Evolutionary conservation across 2,797 vertebrate genomes (phyloP).

Genomic region (Arremon aurantiirostris): DNA sequence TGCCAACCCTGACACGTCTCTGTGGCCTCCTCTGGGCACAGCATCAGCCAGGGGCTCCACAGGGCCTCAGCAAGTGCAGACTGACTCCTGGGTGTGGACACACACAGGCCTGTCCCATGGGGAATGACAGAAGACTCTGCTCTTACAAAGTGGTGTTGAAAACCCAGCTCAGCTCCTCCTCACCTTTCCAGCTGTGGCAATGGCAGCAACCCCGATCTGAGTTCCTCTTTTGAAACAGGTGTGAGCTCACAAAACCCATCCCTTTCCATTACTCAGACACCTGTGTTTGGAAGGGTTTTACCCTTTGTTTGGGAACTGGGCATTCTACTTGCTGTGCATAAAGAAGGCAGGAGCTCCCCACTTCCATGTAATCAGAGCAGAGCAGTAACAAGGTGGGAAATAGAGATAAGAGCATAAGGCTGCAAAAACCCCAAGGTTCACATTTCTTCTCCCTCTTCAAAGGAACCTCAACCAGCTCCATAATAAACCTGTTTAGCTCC

Average conservation of each 20-base stretch:
- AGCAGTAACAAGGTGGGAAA: slow-evolving; percentile 14
- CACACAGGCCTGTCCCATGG: not conserved
- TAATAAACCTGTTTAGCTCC: not conserved
- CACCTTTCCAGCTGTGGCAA: not conserved
- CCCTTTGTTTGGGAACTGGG: not conserved
- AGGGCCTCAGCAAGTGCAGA: not conserved
- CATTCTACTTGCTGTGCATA: not conserved
- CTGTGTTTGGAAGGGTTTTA: not conserved
- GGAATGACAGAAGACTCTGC: not conserved
- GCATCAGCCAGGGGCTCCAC: not conserved
- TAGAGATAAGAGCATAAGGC: not conserved
- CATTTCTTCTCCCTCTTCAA: not conserved
- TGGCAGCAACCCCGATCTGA: not conserved
- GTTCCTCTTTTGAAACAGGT: not conserved
- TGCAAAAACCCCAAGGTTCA: not conserved
- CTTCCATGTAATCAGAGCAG: not conserved
- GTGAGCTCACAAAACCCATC: not conserved
- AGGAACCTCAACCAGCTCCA: not conserved
- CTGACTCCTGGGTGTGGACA: not conserved
- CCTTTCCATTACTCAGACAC: not conserved
- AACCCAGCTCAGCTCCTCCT: not conserved
- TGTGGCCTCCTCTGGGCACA: not conserved
- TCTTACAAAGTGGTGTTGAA: not conserved
- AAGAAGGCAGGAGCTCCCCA: not conserved
- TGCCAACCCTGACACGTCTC: not conserved